phyloP scores from a whole-genome alignment of 2,888 invertebrate genomes.

The Coleophora flavipennella region DNA sequence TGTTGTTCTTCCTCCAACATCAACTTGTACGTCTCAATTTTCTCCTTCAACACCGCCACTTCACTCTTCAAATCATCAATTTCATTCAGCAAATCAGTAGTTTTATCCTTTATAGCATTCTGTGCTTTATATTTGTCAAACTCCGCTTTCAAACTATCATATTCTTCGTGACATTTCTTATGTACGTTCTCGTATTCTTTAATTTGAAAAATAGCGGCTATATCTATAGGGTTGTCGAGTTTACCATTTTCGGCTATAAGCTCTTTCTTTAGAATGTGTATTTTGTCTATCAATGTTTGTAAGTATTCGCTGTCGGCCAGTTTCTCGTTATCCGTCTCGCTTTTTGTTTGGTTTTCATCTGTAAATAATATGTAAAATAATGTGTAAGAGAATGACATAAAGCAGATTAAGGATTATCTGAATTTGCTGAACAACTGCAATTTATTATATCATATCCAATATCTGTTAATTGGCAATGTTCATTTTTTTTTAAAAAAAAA shows the following conservation, averaged over 20 bases:
- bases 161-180: constrained; percentile 76
- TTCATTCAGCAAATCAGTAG: constrained; percentile 37
- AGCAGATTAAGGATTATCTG: no score
- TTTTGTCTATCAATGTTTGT: constrained; percentile 74
- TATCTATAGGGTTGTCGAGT: constrained; percentile 73
- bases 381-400: no score
- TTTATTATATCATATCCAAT: no score
- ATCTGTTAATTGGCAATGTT: no score
- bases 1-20: constrained; percentile 77
- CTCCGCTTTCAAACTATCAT: constrained; percentile 75
- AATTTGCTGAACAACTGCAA: no score
- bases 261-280: constrained; percentile 75
- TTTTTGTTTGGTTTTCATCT: constrained; percentile 34
- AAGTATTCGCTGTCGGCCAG: constrained; percentile 64
- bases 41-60: constrained; percentile 77
- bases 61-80: constrained; percentile 70
- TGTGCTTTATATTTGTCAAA: constrained; percentile 77
- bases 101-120: constrained; percentile 30
- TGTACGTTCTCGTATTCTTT: constrained; percentile 60
- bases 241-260: constrained; percentile 74
- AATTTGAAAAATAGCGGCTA: constrained; percentile 65
- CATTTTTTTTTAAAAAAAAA: no score
- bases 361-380: constrained; percentile 13
- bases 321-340: constrained; percentile 63
- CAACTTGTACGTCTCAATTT: constrained; percentile 73